Conservation (phyloP, 2,113 vertebrate species). For the Crotalus tigris region DNA sequence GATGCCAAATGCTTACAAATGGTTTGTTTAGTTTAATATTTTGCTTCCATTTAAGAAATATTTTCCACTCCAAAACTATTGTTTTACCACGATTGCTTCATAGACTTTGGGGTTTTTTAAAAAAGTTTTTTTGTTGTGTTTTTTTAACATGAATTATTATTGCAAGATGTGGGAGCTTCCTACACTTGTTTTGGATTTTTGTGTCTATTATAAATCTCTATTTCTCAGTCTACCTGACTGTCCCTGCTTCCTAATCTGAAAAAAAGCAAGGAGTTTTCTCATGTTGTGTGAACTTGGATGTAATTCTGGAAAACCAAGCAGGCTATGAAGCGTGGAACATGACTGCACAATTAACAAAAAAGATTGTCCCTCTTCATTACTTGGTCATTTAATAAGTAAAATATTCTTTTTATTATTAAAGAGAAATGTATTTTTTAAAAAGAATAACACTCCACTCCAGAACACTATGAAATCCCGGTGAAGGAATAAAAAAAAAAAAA, state of each 20-base stretch:
- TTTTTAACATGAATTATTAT: background rate
- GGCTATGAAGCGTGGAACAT: background rate
- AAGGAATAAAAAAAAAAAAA: background rate
- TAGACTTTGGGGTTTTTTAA: background rate
- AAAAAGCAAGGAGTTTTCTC: background rate
- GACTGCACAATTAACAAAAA: background rate
- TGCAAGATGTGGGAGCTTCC: background rate
- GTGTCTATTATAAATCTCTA: background rate
- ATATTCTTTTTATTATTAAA: background rate
- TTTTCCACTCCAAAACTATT: background rate
- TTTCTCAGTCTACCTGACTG: background rate
- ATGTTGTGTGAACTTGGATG: background rate
- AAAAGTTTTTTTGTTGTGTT: background rate
- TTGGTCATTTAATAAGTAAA: background rate
- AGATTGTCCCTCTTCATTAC: background rate
- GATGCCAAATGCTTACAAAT: background rate
- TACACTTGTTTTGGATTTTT: background rate
- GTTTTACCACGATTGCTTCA: background rate
- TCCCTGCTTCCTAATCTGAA: background rate
- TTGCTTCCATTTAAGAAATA: background rate
- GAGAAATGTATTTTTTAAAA: background rate
- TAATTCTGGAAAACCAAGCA: background rate
- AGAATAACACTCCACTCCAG: background rate
- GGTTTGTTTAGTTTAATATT: background rate
- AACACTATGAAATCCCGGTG: background rate